Conservation (phyloP, 2,113 vertebrate species). For the Nannobrachium achirus region DNA sequence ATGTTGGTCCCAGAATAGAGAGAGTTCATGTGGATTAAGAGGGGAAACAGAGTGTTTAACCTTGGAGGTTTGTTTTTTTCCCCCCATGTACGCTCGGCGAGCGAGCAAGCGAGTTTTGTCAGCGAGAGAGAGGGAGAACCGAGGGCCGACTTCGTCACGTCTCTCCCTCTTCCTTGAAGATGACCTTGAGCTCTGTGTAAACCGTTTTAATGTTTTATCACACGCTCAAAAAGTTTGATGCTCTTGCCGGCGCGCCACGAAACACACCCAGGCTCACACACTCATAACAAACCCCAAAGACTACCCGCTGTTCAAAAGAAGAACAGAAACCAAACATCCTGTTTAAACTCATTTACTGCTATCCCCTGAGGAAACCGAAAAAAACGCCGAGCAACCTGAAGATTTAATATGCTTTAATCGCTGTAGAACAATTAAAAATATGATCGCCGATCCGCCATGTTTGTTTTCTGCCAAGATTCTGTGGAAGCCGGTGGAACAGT, state of each 20-base stretch:
- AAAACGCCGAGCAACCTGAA: no score
- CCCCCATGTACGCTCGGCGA: neutral
- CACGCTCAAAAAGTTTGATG: constrained; percentile 54
- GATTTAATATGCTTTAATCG: no score
- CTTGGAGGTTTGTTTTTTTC: constrained; percentile 45
- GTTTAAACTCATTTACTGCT: no score
- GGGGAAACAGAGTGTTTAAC: constrained; percentile 57
- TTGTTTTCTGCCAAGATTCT: no score
- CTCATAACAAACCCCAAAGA: constrained; percentile 38
- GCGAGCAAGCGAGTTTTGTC: constrained; percentile 22
- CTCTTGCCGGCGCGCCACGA: constrained; percentile 30
- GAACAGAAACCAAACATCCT: no score
- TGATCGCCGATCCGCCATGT: no score
- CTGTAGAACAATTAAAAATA: no score
- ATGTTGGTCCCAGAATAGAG: constrained; percentile 43
- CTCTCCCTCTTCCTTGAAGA: constrained; percentile 59
- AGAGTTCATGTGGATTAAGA: constrained; percentile 61
- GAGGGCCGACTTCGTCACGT: constrained; percentile 34
- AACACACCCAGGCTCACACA: constrained; percentile 36
- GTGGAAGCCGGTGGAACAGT: no score
- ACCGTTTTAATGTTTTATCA: constrained; percentile 53
- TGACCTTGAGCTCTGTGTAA: constrained; percentile 62
- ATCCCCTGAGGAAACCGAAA: no score
- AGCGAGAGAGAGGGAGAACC: constrained; percentile 39
- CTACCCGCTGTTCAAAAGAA: constrained; percentile 25